Percentiles rank a stretch among this genome's conserved stretches.
Conservation (phyloP, 2,797 vertebrate species). For the Poecilia wingei region DNA sequence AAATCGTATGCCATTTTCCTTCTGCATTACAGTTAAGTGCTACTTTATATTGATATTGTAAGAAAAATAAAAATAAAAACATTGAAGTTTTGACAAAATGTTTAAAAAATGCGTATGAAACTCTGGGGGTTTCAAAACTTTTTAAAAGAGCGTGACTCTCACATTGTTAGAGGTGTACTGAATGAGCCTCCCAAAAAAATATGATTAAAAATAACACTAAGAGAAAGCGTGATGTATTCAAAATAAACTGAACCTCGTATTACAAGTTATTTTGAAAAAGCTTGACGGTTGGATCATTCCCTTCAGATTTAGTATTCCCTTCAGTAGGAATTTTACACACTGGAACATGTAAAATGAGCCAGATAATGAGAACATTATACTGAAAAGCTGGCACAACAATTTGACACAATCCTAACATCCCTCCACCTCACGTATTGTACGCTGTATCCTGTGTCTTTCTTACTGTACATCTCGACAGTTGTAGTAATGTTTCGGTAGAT, state of each 20-base stretch:
- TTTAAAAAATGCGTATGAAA: not conserved
- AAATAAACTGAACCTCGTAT: not conserved
- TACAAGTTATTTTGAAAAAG: slow-evolving; percentile 22
- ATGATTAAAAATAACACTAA: slow-evolving; percentile 9
- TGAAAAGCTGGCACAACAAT: not conserved
- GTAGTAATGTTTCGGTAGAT: slow-evolving; percentile 34
- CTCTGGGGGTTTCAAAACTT: not conserved
- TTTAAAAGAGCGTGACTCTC: slow-evolving; percentile 29
- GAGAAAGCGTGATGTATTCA: not conserved
- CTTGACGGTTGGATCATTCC: slow-evolving; percentile 4
- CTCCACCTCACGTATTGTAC: not conserved
- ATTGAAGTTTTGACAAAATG: not conserved
- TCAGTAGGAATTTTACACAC: not conserved
- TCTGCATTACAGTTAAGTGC: not conserved
- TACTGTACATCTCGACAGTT: slow-evolving; percentile 26
- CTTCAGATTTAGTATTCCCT: slow-evolving; percentile 18
- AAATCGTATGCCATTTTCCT: not conserved
- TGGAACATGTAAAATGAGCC: not conserved
- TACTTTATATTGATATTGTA: not conserved
- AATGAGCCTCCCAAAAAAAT: slow-evolving; percentile 12
- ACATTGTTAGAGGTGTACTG: slow-evolving; percentile 31
- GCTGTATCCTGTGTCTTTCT: slow-evolving; percentile 9
- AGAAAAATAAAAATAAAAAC: not conserved
- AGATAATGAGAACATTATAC: not conserved
- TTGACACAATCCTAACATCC: slow-evolving; percentile 1